Evolutionary conservation across 1,140 invertebrate species (phyloP), one percentile per base, ranked within the genome.

Genomic region (Tetragnatha versicolor): DNA sequence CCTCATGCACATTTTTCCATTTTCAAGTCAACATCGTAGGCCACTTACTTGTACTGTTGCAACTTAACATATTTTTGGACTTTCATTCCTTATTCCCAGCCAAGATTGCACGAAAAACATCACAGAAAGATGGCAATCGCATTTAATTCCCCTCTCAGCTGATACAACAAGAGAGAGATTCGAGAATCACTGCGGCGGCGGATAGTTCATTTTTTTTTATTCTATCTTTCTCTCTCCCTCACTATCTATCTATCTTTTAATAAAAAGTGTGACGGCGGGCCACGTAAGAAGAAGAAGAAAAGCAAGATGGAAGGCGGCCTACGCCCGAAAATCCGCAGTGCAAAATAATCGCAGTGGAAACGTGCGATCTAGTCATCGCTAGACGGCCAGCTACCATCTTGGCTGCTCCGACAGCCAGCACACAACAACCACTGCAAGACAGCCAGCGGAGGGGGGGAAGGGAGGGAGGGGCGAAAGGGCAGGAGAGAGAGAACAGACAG

Each of bases 41-140:
- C 20, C 73, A 77, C 73, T 77, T 77, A 77, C 73, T 77, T 77
- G 73, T 65, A 61, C 42, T 66, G 60, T 66, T 39, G 60, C 73
- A 77, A 51, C 45, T 77, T 66, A 77, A 77, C 73, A 77, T 77
- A 77, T 77, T 77, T 77, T 77, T 76, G 60, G 45, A 77, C 47
- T 77, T 49, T 65, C 73, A 77, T 77, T 66, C 45, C 73, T 66
- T 66, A 66, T 31, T 63, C 39, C 60, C 73, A 63, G 14, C 39
- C 42, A 42, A 65, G 39, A 22, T 39, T 22, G 61, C 25, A 49
- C 22, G 37, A 63, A 42, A 49, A 75, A 75, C 72, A 63, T 75
- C 60, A 75, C 58, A 49, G 51, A 22, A 53, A 47, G 25, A 70
- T 25, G 31, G 29, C 51, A 65, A 65, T 65, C 25, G 51, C 12